Percentiles rank a stretch among this genome's conserved stretches.
These are phyloP conservation scores for Onychomys arenicola DNA, from an alignment of 2,797 vertebrate genomes.

Conservation along the genomic window DNA sequence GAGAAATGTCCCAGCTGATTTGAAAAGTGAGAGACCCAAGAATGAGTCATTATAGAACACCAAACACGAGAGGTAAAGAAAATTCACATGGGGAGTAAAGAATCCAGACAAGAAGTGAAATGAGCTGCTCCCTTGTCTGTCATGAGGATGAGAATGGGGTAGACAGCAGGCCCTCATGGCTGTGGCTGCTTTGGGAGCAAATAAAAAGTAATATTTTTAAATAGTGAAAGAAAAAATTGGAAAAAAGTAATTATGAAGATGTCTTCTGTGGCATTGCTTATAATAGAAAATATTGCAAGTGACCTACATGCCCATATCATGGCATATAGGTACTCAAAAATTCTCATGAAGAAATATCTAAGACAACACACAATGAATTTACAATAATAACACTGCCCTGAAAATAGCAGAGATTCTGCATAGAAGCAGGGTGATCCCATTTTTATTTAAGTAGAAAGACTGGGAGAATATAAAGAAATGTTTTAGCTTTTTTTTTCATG, in stretches of 20 bases:
- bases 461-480: background rate
- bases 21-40: background rate
- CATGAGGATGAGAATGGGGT: background rate
- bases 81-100: background rate
- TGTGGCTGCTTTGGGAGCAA: background rate
- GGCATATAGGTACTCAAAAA: background rate
- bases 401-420: background rate
- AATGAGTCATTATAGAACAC: background rate
- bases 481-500: constrained; percentile 6
- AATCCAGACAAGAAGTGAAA: constrained; percentile 22
- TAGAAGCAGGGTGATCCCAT: background rate
- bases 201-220: constrained; percentile 20
- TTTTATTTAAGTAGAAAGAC: constrained; percentile 19
- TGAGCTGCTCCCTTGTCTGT: background rate
- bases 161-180: background rate
- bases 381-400: background rate
- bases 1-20: background rate
- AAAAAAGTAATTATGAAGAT: constrained; percentile 19
- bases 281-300: background rate
- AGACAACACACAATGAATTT: background rate
- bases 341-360: constrained; percentile 6
- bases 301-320: background rate
- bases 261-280: background rate
- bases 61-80: background rate
- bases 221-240: background rate